Conservation (phyloP, 2,113 vertebrate genomes). For the Cisticola juncidis region DNA sequence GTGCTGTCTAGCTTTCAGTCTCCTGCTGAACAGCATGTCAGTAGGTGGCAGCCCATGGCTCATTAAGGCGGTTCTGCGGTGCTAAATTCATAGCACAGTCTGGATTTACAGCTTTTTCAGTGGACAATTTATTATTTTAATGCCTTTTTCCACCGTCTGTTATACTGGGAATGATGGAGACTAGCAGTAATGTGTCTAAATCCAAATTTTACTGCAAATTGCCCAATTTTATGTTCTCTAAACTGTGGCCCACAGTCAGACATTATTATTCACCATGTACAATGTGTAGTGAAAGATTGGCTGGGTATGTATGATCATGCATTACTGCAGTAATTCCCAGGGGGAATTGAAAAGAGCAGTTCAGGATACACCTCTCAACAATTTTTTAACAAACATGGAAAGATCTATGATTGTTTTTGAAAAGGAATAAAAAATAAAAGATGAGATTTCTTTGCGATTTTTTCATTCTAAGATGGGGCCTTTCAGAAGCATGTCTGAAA, state of each 20-base stretch:
- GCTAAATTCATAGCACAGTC: constrained; percentile 6
- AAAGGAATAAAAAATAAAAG: background rate
- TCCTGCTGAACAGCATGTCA: constrained; percentile 28
- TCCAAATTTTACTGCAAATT: constrained; percentile 63
- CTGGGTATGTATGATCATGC: background rate
- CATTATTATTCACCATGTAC: constrained; percentile 7
- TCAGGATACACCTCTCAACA: background rate
- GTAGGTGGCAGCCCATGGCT: constrained; percentile 56
- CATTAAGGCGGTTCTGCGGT: constrained; percentile 25
- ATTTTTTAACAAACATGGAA: background rate
- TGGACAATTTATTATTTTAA: constrained; percentile 59
- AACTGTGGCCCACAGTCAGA: constrained; percentile 32
- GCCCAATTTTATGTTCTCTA: constrained; percentile 40
- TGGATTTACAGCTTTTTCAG: constrained; percentile 54
- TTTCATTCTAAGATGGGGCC: background rate
- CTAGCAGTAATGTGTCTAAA: constrained; percentile 45
- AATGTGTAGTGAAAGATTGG: background rate
- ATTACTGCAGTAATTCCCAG: background rate
- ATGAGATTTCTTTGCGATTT: background rate
- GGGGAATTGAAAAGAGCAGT: background rate
- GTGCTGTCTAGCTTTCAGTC: constrained; percentile 10
- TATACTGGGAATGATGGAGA: constrained; percentile 31
- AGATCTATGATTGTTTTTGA: background rate
- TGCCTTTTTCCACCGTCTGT: constrained; percentile 32
- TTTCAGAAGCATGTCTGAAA: background rate